Evolutionary conservation across 1,140 invertebrate genomes (phyloP).

Genomic region (Antheraea pernyi): DNA sequence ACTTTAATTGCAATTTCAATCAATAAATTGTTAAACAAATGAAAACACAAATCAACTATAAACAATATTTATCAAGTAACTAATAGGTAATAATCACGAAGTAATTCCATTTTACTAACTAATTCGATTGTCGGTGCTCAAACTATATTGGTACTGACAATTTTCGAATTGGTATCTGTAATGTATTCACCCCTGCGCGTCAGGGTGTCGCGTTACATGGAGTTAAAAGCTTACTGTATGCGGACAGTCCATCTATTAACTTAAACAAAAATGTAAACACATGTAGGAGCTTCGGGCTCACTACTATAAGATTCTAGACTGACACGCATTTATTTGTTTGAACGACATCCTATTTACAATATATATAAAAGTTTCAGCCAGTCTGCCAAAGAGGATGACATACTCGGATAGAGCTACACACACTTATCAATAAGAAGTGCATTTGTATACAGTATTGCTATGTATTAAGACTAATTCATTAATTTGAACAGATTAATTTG

Average conservation of each 20-base stretch:
- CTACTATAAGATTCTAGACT: too few species aligned
- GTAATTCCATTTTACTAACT: constrained; percentile 49
- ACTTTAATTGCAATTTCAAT: background rate
- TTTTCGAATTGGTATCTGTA: constrained; percentile 73
- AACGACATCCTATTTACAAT: too few species aligned
- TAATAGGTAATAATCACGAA: constrained; percentile 69
- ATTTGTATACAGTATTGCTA: too few species aligned
- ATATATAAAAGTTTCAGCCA: too few species aligned
- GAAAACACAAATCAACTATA: constrained; percentile 34
- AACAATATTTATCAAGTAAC: constrained; percentile 65
- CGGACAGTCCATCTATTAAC: constrained; percentile 14
- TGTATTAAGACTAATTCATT: too few species aligned
- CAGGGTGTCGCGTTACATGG: constrained; percentile 28
- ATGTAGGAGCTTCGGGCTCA: too few species aligned
- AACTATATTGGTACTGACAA: constrained; percentile 68
- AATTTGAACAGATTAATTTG: too few species aligned
- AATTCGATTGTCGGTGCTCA: constrained; percentile 56
- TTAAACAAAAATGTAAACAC: background rate
- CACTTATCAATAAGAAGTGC: too few species aligned
- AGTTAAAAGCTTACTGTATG: constrained; percentile 14
- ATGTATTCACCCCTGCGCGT: constrained; percentile 65
- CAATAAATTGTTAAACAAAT: constrained; percentile 22
- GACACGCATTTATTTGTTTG: too few species aligned
- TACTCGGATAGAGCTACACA: too few species aligned
- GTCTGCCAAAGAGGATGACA: too few species aligned